phyloP scores from a whole-genome alignment of 2,113 vertebrate species.

The Gorsachius goisagi region DNA sequence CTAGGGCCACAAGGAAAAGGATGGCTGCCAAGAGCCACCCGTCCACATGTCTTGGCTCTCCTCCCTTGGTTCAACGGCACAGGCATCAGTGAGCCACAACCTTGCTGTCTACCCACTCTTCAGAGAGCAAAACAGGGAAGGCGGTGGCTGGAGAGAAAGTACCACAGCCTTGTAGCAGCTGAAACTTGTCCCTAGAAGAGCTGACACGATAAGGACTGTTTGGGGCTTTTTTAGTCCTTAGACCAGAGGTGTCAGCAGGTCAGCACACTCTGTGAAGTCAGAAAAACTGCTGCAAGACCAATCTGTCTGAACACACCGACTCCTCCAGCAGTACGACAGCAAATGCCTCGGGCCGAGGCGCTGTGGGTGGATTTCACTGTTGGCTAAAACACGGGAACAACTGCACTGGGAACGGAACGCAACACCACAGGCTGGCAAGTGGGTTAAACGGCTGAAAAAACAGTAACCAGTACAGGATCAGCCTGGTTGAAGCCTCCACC shows the following conservation, averaged over 20 bases:
- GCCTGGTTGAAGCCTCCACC: background rate
- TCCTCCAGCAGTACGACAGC: background rate
- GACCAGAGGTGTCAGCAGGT: background rate
- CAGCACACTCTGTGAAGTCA: fast-evolving
- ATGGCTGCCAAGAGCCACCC: background rate
- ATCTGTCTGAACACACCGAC: background rate
- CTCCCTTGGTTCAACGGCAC: background rate
- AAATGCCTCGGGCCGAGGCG: background rate
- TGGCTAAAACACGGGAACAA: background rate
- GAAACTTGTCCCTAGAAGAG: background rate
- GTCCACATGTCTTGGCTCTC: background rate
- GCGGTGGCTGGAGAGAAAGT: background rate
- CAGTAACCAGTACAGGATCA: background rate
- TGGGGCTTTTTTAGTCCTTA: background rate
- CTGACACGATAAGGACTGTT: background rate
- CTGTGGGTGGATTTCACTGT: background rate
- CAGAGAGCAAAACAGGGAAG: background rate
- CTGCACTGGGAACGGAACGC: background rate
- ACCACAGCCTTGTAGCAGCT: background rate
- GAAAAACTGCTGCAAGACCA: background rate
- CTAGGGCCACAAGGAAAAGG: background rate
- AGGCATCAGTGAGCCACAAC: background rate
- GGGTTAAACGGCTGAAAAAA: background rate
- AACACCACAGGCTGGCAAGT: fast-evolving
- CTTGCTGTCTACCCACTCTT: background rate